Percentiles rank a stretch among this genome's conserved stretches.
phyloP scores from a whole-genome alignment of 2,888 invertebrate genomes.

The Deilephila porcellus region DNA sequence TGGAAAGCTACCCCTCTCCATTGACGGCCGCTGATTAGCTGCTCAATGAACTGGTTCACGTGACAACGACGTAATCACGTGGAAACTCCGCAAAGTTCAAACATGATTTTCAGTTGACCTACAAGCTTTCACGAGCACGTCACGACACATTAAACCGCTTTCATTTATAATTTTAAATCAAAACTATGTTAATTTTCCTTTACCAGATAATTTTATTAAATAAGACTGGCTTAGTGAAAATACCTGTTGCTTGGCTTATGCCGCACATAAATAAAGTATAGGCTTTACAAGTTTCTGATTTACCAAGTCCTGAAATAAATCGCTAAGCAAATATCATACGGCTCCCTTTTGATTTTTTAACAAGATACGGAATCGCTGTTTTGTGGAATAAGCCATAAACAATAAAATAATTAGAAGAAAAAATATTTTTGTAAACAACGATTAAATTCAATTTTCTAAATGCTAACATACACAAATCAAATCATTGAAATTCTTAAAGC shows the following conservation, averaged over 20 bases:
- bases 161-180: background rate
- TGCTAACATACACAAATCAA: no score
- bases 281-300: no score
- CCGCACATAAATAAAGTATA: no score
- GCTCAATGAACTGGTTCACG: conserved; percentile 21
- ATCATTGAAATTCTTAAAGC: background rate
- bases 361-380: no score
- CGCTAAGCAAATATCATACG: no score
- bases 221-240: no score
- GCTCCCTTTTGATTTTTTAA: no score
- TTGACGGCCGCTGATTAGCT: conserved; percentile 9
- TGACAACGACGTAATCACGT: conserved; percentile 10
- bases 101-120: conserved; percentile 25
- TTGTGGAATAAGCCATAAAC: background rate
- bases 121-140: background rate
- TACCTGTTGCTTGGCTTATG: no score
- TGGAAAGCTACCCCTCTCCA: background rate
- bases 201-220: background rate
- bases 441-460: background rate
- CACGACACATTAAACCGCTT: background rate
- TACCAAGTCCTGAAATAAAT: no score
- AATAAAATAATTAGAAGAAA: background rate
- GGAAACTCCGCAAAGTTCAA: conserved; percentile 20
- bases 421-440: background rate
- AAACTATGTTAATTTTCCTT: background rate